Evolutionary conservation across 2,888 invertebrate genomes (phyloP).

Genomic region (Pyrrhosoma nymphula): DNA sequence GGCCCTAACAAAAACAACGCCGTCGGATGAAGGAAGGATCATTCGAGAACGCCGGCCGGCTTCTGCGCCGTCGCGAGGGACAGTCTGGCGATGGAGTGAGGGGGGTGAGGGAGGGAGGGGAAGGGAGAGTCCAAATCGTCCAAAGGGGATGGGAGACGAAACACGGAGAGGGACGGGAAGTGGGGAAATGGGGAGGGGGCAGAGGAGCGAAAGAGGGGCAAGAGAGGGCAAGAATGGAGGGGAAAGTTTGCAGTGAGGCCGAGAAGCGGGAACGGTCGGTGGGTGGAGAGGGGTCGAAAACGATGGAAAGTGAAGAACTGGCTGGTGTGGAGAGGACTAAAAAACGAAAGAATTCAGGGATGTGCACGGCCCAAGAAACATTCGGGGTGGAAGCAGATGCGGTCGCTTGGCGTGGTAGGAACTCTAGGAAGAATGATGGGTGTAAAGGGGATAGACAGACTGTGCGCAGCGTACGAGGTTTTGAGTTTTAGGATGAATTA

Average conservation of each 20-base stretch:
- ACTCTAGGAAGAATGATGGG: no score
- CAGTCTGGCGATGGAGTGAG: background rate
- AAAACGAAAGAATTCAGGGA: background rate
- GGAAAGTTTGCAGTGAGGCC: slow-evolving; percentile 1
- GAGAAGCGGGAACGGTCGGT: background rate
- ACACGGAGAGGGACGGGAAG: background rate
- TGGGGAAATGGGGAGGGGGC: no score
- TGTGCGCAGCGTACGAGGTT: background rate
- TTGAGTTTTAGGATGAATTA: background rate
- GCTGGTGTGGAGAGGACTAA: background rate
- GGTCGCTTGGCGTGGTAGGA: background rate
- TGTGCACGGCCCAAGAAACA: slow-evolving; percentile 14
- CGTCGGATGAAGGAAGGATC: background rate
- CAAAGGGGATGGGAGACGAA: background rate
- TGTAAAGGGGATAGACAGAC: no score
- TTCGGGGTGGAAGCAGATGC: background rate
- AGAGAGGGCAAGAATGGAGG: background rate
- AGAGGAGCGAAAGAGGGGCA: background rate
- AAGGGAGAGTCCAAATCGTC: no score
- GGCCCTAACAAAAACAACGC: background rate
- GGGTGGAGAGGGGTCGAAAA: background rate
- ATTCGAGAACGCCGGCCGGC: slow-evolving; percentile 64
- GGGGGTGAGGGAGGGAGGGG: background rate
- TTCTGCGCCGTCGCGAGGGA: slow-evolving; percentile 45
- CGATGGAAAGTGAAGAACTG: slow-evolving; percentile 17